Evolutionary conservation across 2,797 vertebrate species (phyloP).

Genomic region (Macropodus opercularis): DNA sequence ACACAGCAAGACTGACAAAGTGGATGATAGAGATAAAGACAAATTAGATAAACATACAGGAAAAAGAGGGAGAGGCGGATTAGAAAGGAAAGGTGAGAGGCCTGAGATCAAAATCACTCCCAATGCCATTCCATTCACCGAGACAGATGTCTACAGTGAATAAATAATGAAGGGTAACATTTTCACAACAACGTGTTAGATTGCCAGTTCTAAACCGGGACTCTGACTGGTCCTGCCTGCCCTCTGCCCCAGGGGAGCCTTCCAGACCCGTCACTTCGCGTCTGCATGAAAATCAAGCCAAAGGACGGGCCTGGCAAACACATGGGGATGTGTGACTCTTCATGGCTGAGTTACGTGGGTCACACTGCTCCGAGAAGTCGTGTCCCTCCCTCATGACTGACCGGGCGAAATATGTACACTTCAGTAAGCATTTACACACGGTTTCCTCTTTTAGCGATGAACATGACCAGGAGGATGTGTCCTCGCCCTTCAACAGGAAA

Average conservation of each 20-base stretch:
- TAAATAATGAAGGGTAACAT: constrained; percentile 67
- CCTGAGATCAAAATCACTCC: constrained; percentile 49
- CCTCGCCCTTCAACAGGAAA: neutral
- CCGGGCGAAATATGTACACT: constrained; percentile 67
- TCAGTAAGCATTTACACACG: constrained; percentile 46
- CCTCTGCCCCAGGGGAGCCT: constrained; percentile 73
- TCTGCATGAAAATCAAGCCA: constrained; percentile 64
- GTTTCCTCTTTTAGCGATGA: constrained; percentile 36
- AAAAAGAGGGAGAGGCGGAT: constrained; percentile 15
- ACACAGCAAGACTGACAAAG: constrained; percentile 33
- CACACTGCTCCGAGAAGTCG: constrained; percentile 64
- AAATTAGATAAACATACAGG: constrained; percentile 40
- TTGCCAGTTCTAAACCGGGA: constrained; percentile 59
- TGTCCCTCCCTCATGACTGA: constrained; percentile 69
- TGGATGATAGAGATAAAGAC: constrained; percentile 52
- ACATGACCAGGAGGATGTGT: neutral
- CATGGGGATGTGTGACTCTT: constrained; percentile 71
- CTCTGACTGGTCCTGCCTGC: constrained; percentile 55
- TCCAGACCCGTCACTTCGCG: constrained; percentile 72
- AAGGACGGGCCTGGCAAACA: constrained; percentile 66
- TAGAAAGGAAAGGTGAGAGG: constrained; percentile 26
- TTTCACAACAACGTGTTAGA: constrained; percentile 71
- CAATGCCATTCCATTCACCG: constrained; percentile 46
- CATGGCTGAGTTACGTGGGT: constrained; percentile 68
- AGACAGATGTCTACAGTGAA: constrained; percentile 66